These are phyloP conservation scores for Chaenodraco wilsoni DNA, from an alignment of 2,797 vertebrate species.

Conservation along the genomic window DNA sequence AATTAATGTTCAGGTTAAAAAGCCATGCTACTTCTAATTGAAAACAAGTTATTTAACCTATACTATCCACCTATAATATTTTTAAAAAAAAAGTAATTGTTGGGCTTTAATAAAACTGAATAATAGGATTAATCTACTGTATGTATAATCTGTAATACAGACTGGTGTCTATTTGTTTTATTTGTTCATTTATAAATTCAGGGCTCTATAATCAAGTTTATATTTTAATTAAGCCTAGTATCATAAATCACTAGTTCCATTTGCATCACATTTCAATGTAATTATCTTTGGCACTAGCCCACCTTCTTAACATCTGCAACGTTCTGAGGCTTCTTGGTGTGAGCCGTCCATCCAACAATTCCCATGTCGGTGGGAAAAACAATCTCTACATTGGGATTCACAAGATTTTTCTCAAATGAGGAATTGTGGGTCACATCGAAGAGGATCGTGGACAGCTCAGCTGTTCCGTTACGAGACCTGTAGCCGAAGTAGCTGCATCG, in stretches of 20 bases:
- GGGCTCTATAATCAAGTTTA: too few species aligned
- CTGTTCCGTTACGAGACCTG: conserved; percentile 87
- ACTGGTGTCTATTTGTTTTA: too few species aligned
- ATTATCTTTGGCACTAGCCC: conserved; percentile 29
- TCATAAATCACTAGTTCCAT: too few species aligned
- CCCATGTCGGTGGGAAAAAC: conserved; percentile 92
- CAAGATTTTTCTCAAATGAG: conserved; percentile 85
- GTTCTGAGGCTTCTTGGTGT: conserved; percentile 89
- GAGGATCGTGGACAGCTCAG: conserved; percentile 87
- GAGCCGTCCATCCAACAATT: conserved; percentile 89
- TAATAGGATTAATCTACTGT: too few species aligned
- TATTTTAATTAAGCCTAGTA: too few species aligned
- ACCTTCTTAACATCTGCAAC: conserved; percentile 92
- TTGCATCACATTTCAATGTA: too few species aligned
- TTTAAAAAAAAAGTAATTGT: too few species aligned
- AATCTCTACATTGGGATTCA: conserved; percentile 86
- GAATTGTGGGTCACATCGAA: conserved; percentile 89
- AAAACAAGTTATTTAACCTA: background rate
- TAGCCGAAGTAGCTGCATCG: conserved; percentile 87
- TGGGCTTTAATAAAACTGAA: too few species aligned
- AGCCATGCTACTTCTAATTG: background rate
- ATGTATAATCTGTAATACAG: too few species aligned
- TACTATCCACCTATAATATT: too few species aligned
- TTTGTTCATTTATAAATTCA: too few species aligned
- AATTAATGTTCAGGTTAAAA: background rate